These are phyloP conservation scores for Motacilla alba DNA, from an alignment of 2,113 vertebrate genomes.

Conservation along the genomic window DNA sequence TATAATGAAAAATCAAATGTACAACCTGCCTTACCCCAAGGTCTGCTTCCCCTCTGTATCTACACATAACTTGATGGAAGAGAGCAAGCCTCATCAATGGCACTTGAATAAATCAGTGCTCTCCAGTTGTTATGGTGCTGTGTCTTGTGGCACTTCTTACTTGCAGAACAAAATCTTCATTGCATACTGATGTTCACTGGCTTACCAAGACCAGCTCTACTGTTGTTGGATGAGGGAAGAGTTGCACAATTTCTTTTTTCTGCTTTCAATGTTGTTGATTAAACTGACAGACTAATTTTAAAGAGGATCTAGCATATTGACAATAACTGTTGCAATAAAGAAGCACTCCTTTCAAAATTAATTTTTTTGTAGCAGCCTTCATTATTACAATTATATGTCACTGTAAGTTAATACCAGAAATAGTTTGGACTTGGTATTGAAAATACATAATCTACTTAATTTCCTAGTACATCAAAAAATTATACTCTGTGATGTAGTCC, in stretches of 20 bases:
- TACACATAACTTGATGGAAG: not conserved
- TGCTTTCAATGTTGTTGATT: not conserved
- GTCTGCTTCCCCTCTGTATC: not conserved
- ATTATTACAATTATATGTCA: not conserved
- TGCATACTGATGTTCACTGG: not conserved
- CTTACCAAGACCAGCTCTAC: not conserved
- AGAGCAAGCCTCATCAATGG: not conserved
- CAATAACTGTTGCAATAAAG: not conserved
- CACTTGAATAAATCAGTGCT: not conserved
- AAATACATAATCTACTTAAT: not conserved
- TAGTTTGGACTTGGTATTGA: not conserved
- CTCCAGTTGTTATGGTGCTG: not conserved
- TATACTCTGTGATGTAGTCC: not conserved
- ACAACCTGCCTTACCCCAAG: not conserved
- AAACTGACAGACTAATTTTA: not conserved
- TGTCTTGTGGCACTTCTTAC: not conserved
- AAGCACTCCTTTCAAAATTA: not conserved
- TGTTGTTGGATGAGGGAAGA: not conserved
- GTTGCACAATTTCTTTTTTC: not conserved
- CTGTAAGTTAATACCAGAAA: not conserved
- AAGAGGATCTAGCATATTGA: not conserved
- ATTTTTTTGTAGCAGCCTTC: not conserved
- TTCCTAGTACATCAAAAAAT: not conserved
- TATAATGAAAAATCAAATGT: not conserved
- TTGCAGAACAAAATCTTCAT: not conserved